A percentile compares a stretch with the other conserved stretches of the same genome.
These are phyloP conservation scores for Palythoa grandiflora DNA, from an alignment of 92 coral and sea anemone genomes.

Conservation along the genomic window DNA sequence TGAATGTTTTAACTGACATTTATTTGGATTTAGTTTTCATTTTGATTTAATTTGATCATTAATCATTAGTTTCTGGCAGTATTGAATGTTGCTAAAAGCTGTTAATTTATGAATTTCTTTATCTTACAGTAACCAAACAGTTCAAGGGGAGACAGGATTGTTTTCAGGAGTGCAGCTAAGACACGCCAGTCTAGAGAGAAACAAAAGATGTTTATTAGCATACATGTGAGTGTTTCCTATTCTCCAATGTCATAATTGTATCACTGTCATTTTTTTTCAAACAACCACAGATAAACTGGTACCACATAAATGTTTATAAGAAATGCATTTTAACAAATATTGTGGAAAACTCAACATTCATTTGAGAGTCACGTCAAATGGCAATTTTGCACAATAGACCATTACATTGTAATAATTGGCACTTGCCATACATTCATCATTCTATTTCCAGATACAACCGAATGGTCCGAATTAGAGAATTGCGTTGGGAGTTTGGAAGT, in stretches of 20 bases:
- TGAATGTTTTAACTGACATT: too few species aligned
- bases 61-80: not conserved
- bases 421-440: not conserved
- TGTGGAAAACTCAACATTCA: too few species aligned
- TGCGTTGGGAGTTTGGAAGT: constrained; percentile 99
- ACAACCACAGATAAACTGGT: too few species aligned
- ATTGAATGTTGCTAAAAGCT: not conserved
- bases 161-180: constrained; percentile 94
- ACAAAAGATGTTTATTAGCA: constrained; percentile 95
- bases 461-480: constrained; percentile 86
- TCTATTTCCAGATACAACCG: constrained; percentile 78
- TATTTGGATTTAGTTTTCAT: not conserved
- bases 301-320: too few species aligned
- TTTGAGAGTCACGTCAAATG: too few species aligned
- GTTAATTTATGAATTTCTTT: not conserved
- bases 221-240: constrained; percentile 71
- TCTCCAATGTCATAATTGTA: not conserved
- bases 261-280: not conserved
- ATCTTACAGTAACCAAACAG: constrained; percentile 76
- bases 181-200: constrained; percentile 97
- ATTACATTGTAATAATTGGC: too few species aligned
- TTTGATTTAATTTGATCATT: not conserved
- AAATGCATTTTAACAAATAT: too few species aligned
- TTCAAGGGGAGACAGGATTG: constrained; percentile 93
- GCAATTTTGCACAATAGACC: too few species aligned